phyloP scores from a whole-genome alignment of 2,888 invertebrate species.

The Ypsolopha scabrella region DNA sequence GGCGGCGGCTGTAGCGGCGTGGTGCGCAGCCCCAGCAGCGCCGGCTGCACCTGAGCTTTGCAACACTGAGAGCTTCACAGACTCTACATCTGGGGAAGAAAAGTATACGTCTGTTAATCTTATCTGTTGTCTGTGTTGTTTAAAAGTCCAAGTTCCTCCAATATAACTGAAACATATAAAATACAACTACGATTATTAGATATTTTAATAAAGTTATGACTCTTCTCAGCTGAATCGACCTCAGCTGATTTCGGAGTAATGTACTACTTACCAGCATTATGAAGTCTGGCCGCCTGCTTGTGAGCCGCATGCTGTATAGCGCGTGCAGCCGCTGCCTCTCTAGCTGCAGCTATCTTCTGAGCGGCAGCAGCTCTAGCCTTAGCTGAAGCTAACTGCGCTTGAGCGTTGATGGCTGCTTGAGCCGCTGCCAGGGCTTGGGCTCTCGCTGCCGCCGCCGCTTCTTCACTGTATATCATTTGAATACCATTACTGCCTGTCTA shows the following conservation, averaged over 20 bases:
- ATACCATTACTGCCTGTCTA: too few species aligned
- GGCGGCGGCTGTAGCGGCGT: constrained; percentile 71
- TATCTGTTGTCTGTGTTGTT: too few species aligned
- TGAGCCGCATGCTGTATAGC: constrained; percentile 78
- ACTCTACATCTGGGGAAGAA: constrained; percentile 61
- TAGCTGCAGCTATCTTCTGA: constrained; percentile 77
- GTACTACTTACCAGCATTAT: constrained; percentile 65
- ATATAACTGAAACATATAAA: too few species aligned
- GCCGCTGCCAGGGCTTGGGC: constrained; percentile 77
- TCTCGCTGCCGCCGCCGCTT: constrained; percentile 75
- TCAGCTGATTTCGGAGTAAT: not conserved
- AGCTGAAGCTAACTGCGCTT: constrained; percentile 77
- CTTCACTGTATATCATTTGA: constrained; percentile 51
- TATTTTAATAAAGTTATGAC: too few species aligned
- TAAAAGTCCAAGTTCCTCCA: not conserved
- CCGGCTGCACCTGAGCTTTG: constrained; percentile 71
- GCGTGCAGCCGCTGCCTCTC: constrained; percentile 79
- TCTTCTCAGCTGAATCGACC: too few species aligned
- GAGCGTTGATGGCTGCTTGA: constrained; percentile 74
- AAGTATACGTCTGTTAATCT: not conserved
- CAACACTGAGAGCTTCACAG: constrained; percentile 71
- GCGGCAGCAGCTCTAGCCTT: constrained; percentile 79
- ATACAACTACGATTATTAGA: too few species aligned
- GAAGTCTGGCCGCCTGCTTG: constrained; percentile 77
- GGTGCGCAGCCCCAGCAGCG: constrained; percentile 67